Evolutionary conservation across 1,140 invertebrate genomes (phyloP), one percentile per base, ranked within the genome.

Genomic region (Mizuhopecten yessoensis): DNA sequence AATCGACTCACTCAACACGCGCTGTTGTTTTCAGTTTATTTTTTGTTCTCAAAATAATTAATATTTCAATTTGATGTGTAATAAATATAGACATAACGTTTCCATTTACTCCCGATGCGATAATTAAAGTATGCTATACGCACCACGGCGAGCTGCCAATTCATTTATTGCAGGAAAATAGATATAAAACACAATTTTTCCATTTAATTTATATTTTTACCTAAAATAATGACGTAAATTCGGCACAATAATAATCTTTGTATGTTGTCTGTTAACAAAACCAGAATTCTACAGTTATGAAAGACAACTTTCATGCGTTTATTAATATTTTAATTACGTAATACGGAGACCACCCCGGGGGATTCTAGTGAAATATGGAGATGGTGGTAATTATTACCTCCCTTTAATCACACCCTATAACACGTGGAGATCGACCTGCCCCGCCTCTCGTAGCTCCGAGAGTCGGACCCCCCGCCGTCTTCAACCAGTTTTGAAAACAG

Each of bases 381-480:
- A 75, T 75, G 57, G 57, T 29, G 57, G 57, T 75, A 75, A 29
- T 75, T 75, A 75, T 75, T 75, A 75, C 57, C 57, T 75, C 57
- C 57, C 57, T 75, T 75, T 75, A 75, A 75, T 75, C 57, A 75
- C 57, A 75, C 57, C 23, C 57, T 17, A 75, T 75, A 75, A 75
- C 57, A 75, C 57, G 57, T 75, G 57, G n/a, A 75, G n/a, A 75
- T 75, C 57, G 57, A 75, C 57, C 57, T 75, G 57, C n/a, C n/a
- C 57, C 57, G n/a, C 57, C 57, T n/a, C 57, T n/a, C 15, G 57
- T 9, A 75, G n/a, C 57, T 75, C 57, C 23, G n/a, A 75, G 57
- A 75, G 57, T 75, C 17, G n/a, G 57, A 75, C 57, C 57, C 45
- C 57, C 57, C 57, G 57, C 9, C 57, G 57, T 75, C 57, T 75